Conservation (phyloP, 2,888 invertebrate genomes). For the Stenotaenia linearis region DNA sequence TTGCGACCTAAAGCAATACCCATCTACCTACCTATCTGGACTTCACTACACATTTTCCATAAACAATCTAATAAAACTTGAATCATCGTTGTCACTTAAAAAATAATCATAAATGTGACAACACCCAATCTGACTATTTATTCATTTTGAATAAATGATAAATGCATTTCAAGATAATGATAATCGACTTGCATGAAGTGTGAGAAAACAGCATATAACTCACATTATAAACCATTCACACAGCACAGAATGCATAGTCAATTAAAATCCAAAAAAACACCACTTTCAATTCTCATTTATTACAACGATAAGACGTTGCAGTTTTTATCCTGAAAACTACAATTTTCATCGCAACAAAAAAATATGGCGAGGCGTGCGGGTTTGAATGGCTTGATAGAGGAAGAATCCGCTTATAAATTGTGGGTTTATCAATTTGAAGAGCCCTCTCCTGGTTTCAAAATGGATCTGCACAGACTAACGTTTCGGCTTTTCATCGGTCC, state of each 20-base stretch:
- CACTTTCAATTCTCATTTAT: conserved; percentile 8
- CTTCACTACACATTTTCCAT: no score
- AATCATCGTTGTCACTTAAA: no score
- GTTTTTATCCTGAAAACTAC: conserved; percentile 6
- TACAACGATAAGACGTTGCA: conserved; percentile 2
- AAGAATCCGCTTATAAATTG: conserved; percentile 23
- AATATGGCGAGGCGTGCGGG: background rate
- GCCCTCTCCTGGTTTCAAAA: background rate
- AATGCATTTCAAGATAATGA: background rate
- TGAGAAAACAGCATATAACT: background rate
- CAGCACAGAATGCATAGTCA: background rate
- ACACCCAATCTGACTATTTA: background rate
- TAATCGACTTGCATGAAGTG: background rate
- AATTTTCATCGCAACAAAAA: background rate
- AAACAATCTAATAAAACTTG: no score
- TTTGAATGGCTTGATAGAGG: conserved; percentile 6
- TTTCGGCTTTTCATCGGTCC: conserved; percentile 6
- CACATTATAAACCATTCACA: background rate
- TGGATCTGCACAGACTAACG: background rate
- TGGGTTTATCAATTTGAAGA: conserved; percentile 26
- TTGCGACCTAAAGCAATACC: no score
- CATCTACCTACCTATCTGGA: no score
- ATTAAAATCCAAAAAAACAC: background rate
- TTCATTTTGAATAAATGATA: background rate
- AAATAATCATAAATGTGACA: background rate